Evolutionary conservation across 2,113 vertebrate genomes (phyloP).

Genomic region (Hippocampus comes): DNA sequence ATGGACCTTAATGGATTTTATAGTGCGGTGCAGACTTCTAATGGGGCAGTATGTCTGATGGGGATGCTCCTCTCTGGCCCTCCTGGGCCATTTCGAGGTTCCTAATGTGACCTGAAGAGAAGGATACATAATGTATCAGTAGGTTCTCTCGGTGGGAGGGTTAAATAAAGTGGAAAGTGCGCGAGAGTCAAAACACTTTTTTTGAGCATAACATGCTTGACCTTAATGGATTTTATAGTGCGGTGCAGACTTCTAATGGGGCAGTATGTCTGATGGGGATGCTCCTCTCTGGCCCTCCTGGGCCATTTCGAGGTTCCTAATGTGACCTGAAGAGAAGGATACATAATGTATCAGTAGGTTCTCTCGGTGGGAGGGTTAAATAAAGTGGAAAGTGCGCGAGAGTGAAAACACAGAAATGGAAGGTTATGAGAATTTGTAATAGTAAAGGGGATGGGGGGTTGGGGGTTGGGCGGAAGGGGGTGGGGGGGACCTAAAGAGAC

Average conservation of each 20-base stretch:
- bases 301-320: constrained; percentile 58
- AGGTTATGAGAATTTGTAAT: constrained; percentile 38
- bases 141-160: constrained; percentile 47
- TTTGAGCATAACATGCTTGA: too few relatives aligned
- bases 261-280: constrained; percentile 67
- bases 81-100: constrained; percentile 55
- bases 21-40: constrained; percentile 64
- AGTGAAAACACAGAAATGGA: constrained; percentile 37
- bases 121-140: constrained; percentile 54
- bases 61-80: constrained; percentile 57
- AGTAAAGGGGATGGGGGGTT: background rate
- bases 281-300: constrained; percentile 53
- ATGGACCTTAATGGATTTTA: constrained; percentile 76
- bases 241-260: constrained; percentile 70
- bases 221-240: constrained; percentile 72
- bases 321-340: constrained; percentile 58
- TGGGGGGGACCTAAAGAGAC: constrained; percentile 42
- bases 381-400: constrained; percentile 25
- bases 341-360: constrained; percentile 52
- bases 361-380: constrained; percentile 45
- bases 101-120: constrained; percentile 60
- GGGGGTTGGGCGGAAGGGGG: background rate
- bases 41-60: constrained; percentile 70
- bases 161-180: constrained; percentile 33
- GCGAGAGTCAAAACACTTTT: constrained; percentile 28